These are phyloP conservation scores for Cossypha polioptera DNA, from an alignment of 2,797 vertebrate genomes.

Conservation along the genomic window DNA sequence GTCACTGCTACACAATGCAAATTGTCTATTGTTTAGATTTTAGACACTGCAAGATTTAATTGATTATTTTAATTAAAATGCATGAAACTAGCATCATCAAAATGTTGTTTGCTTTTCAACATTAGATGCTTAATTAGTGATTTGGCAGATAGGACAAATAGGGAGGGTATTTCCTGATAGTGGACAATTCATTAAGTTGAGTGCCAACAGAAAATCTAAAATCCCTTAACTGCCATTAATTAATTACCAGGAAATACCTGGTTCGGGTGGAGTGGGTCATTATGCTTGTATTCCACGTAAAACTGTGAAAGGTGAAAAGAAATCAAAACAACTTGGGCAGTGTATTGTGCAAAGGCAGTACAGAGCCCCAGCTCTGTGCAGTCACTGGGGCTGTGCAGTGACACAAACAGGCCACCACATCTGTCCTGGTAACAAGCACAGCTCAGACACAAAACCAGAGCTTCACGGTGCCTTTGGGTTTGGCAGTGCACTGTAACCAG, in stretches of 20 bases:
- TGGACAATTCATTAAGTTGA: slow-evolving; percentile 2
- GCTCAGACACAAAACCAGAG: not conserved
- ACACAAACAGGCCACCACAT: accelerated
- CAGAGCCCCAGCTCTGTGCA: not conserved
- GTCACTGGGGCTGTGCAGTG: not conserved
- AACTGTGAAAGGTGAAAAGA: not conserved
- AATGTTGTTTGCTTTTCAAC: not conserved
- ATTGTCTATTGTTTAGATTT: not conserved
- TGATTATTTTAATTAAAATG: not conserved
- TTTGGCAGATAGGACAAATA: slow-evolving; percentile 5
- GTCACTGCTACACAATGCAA: not conserved
- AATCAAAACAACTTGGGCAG: not conserved
- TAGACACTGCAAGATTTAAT: not conserved
- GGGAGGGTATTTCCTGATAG: slow-evolving; percentile 35
- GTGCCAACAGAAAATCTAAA: slow-evolving; percentile 30
- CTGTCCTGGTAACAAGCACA: not conserved
- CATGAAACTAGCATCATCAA: not conserved
- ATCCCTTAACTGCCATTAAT: slow-evolving; percentile 28
- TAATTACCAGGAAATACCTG: slow-evolving; percentile 56
- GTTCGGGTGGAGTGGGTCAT: slow-evolving; percentile 1
- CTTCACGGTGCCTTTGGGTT: not conserved
- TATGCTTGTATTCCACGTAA: not conserved
- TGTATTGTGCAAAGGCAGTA: not conserved
- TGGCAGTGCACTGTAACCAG: not conserved
- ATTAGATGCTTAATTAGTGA: not conserved